Percentiles rank a stretch among this genome's conserved stretches.
These are phyloP conservation scores for Falco columbarius DNA, from an alignment of 2,797 vertebrate species.

Conservation along the genomic window DNA sequence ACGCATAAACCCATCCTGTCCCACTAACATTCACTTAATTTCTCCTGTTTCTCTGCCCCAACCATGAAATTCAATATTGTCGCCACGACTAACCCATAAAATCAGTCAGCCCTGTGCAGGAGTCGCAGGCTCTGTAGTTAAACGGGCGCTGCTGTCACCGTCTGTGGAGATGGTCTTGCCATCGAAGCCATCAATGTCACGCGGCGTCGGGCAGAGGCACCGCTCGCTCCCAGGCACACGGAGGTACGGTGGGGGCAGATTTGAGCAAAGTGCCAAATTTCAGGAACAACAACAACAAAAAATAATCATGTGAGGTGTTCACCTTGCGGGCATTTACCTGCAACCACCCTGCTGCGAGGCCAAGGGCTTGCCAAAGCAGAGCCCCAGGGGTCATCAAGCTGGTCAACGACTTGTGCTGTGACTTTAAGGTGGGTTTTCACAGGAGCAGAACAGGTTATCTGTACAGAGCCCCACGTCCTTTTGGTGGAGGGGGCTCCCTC, in stretches of 20 bases:
- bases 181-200: fast-evolving
- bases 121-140: background rate
- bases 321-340: background rate
- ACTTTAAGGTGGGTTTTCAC: background rate
- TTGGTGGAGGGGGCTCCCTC: background rate
- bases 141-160: fast-evolving
- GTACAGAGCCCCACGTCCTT: background rate
- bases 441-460: background rate
- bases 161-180: background rate
- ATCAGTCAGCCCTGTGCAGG: background rate
- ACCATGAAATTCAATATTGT: conserved; percentile 17
- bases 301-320: background rate
- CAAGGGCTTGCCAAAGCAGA: background rate
- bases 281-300: background rate
- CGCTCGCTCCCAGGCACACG: fast-evolving
- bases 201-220: background rate
- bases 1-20: background rate
- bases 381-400: background rate
- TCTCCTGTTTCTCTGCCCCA: background rate
- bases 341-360: background rate
- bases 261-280: background rate
- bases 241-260: background rate
- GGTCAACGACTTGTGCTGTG: background rate
- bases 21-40: background rate
- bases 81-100: conserved; percentile 30